Base-by-base conservation (phyloP, 2,888 invertebrate species). In the Petrophora chlorosata region DNA sequence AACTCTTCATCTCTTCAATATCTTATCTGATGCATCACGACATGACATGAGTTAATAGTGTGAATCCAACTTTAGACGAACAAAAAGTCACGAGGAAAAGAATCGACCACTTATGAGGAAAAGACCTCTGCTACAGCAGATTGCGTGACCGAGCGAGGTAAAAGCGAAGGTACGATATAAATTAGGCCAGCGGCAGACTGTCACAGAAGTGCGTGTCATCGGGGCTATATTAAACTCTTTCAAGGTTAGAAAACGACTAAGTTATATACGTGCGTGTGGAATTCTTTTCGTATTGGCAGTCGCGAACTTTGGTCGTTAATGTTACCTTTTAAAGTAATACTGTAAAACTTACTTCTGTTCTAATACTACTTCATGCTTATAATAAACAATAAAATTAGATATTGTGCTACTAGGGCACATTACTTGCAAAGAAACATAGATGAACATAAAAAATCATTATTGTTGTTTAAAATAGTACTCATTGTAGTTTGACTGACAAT, bases 121-220 rank as follows among this genome's bases (percentile, higher is more conserved):
- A 79, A 70, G 32, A 53, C 78, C 75, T 73, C 61, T 48, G 67
- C 59, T 59, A 60, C 47, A 58, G 47, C 47, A 66, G 59, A 25
- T 80, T 59, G 79, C 80, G 73, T 81, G 81, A 70, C 72, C 49
- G 30, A 19, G 29, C 47, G 42, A 68, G 61, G 70, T 71, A 65
- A 75, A 63, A 59, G 49, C 50, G 59, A 67, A 71, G 61, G 63
- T 64, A 66, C 67, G 72, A 72, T 71, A 67, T 32, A 39, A 56
- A 59, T 53, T 75, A 73, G 74, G 69, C 64, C 66, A 63, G 49
- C 56, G 46, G 43, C 42, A 46, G 60, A 59, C 70, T 65, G 71
- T 69, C 71, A 69, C 63, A 60, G 60, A 55, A 56, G 55, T 38
- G 62, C 63, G 62, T 67, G 67, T 65, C 67, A 63, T 62, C 60